Evolutionary conservation across 2,113 vertebrate genomes (phyloP).

Genomic region (Pelodiscus sinensis): DNA sequence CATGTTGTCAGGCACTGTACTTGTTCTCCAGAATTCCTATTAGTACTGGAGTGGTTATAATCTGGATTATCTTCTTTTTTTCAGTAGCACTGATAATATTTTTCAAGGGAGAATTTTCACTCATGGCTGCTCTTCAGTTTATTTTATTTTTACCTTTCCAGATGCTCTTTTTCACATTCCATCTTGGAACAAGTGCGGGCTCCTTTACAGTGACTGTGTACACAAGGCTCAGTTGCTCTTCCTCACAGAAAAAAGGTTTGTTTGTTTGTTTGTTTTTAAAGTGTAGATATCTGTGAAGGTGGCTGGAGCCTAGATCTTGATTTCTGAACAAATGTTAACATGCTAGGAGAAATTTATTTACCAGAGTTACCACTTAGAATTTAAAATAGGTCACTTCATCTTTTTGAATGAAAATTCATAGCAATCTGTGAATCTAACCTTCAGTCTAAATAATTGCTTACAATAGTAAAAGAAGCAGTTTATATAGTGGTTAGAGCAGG

Average conservation of each 20-base stretch:
- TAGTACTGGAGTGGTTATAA: neutral
- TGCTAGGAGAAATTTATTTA: neutral
- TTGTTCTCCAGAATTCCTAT: neutral
- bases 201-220: neutral
- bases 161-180: neutral
- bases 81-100: neutral
- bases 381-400: no score
- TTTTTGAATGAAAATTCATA: neutral
- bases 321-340: constrained; percentile 7
- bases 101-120: constrained; percentile 18
- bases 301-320: neutral
- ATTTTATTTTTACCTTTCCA: constrained; percentile 39
- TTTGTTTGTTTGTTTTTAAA: constrained; percentile 37
- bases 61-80: neutral
- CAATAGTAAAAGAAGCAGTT: neutral
- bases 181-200: neutral
- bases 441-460: neutral
- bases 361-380: neutral
- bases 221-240: neutral
- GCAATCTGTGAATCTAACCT: neutral
- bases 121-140: neutral
- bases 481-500: neutral
- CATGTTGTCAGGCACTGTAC: neutral
- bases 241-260: neutral
- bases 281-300: neutral